Evolutionary conservation across 2,888 invertebrate species (phyloP).

Genomic region (Enchytraeus crypticus): DNA sequence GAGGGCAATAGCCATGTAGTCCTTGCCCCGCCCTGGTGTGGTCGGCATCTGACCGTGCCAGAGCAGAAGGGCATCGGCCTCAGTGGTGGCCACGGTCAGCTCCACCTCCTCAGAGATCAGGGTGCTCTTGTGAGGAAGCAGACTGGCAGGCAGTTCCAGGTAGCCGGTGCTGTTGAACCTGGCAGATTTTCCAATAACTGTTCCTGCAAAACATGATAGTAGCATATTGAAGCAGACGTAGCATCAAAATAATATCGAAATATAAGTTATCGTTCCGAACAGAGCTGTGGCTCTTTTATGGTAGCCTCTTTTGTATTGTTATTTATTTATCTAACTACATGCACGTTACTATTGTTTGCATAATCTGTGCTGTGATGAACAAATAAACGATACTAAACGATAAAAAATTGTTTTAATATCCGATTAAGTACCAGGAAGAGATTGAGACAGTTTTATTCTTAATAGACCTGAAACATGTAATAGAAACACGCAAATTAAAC

Average conservation of each 20-base stretch:
- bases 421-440: too few species aligned
- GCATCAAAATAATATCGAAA: neutral
- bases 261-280: too few species aligned
- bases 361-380: too few species aligned
- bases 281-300: too few species aligned
- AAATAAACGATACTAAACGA: too few species aligned
- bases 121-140: slow-evolving; percentile 56
- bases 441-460: too few species aligned
- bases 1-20: slow-evolving; percentile 65
- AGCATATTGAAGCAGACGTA: neutral
- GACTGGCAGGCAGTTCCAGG: slow-evolving; percentile 60
- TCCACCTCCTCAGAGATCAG: slow-evolving; percentile 35
- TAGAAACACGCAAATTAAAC: too few species aligned
- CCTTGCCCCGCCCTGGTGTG: slow-evolving; percentile 59
- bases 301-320: too few species aligned
- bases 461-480: too few species aligned
- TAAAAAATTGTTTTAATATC: too few species aligned
- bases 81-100: slow-evolving; percentile 56
- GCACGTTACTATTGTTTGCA: too few species aligned
- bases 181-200: neutral
- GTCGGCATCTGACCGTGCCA: slow-evolving; percentile 70
- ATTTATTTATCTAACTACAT: too few species aligned
- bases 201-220: neutral
- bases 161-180: slow-evolving; percentile 67
- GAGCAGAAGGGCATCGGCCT: slow-evolving; percentile 69